Conservation (phyloP, 2,113 vertebrate genomes). For the Pedionomus torquatus region DNA sequence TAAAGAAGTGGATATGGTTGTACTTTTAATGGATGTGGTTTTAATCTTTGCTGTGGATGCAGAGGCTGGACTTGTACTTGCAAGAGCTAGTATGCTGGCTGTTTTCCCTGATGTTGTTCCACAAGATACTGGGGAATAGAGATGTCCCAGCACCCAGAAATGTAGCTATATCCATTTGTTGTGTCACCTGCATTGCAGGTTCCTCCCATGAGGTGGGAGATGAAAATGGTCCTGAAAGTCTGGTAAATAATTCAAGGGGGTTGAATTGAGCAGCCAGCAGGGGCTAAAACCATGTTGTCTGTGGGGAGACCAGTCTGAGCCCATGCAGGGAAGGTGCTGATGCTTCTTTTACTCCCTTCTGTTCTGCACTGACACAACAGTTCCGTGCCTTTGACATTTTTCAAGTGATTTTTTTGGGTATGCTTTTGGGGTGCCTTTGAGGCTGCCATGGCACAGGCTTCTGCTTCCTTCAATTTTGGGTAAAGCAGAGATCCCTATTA, state of each 20-base stretch:
- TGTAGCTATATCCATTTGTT: neutral
- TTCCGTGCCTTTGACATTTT: neutral
- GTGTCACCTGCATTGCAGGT: neutral
- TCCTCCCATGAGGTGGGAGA: neutral
- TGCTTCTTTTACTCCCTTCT: neutral
- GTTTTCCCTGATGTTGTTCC: neutral
- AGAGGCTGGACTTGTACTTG: neutral
- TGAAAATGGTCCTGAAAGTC: neutral
- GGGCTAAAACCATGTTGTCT: neutral
- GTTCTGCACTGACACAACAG: neutral
- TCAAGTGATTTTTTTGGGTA: neutral
- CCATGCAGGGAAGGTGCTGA: fast-evolving
- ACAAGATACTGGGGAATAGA: neutral
- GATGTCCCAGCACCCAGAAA: neutral
- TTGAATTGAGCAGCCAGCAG: neutral
- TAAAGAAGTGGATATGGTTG: neutral
- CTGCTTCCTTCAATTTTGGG: neutral
- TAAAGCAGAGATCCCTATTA: neutral
- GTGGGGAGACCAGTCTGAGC: neutral
- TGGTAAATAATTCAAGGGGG: neutral
- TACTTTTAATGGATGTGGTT: neutral
- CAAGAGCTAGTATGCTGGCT: neutral
- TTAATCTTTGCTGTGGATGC: neutral
- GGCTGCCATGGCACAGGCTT: neutral
- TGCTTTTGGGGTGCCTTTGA: neutral